Evolutionary conservation across 2,113 vertebrate genomes (phyloP), one percentile per base, ranked within the genome.

Genomic region (Cryptotis parvus): DNA sequence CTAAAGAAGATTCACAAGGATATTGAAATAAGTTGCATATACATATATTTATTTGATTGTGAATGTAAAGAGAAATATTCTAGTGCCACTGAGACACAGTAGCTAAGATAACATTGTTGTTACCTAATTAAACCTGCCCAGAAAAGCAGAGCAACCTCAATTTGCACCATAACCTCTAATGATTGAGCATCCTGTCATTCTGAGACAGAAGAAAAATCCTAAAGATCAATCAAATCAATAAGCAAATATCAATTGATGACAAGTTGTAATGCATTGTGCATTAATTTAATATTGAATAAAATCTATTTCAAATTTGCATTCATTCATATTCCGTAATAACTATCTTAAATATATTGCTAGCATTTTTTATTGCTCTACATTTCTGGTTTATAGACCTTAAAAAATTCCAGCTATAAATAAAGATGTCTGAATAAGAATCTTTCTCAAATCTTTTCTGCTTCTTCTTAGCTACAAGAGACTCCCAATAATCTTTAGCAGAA

Each of bases 1-100:
- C 83, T 76, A 90, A 90, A 73, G 68, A 90, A 94, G 78, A 94
- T 35, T 84, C 94, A 90, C 27, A 81, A 91, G 26, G 86, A 26
- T 63, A 52, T 81, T 94, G 76, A 85, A 88, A 90, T 91, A 74
- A 18, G 77, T n/a, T 73, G 37, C 15, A 77, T 76, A 70, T 79
- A 84, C 70, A 61, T 31, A 45, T 29, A 89, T 77, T 93, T 93
- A 92, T 26, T 45, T 73, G 87, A 29, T 83, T 94, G 80, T 73
- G 85, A 76, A 77, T 77, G 33, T 63, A n/a, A 65, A 70, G 55
- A 87, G 70, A 77, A 76, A 92, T 87, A 58, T 27, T 24, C 45
- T 39, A n/a, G 10, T 27, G 65, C 45, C 43, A 79, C 55, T 90
- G 75, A 76, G 43, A 61, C 87, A 41, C 27, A 74, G 31, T 39